Conservation (phyloP, 2,113 vertebrate species). For the Dissostichus mawsoni region DNA sequence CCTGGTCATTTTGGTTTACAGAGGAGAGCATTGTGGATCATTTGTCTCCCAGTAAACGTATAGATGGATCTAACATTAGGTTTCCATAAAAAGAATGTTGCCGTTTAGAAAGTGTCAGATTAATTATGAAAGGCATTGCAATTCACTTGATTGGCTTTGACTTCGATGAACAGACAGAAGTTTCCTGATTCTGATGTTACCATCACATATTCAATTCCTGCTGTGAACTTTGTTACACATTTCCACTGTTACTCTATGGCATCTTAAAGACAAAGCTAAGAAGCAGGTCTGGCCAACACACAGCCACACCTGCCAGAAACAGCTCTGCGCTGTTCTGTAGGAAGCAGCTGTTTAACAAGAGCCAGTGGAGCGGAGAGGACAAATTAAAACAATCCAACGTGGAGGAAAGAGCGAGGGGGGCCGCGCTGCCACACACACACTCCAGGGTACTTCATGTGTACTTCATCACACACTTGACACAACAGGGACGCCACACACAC, state of each 20-base stretch:
- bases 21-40: too few species aligned
- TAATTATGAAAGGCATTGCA: background rate
- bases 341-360: constrained; percentile 65
- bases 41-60: too few species aligned
- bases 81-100: background rate
- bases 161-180: background rate
- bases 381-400: constrained; percentile 56
- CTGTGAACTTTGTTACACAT: constrained; percentile 14
- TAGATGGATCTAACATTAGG: too few species aligned
- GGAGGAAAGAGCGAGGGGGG: background rate
- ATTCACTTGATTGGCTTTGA: background rate
- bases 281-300: constrained; percentile 46
- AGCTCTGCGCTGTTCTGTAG: constrained; percentile 43
- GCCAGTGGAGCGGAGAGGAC: constrained; percentile 46
- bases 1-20: too few species aligned
- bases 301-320: constrained; percentile 37
- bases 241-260: constrained; percentile 1
- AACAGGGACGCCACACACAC: background rate
- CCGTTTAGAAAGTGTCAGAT: background rate
- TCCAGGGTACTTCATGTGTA: background rate
- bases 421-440: constrained; percentile 3
- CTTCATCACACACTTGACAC: constrained; percentile 30
- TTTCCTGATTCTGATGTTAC: background rate
- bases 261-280: constrained; percentile 21
- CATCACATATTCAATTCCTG: background rate